These are phyloP conservation scores for Chloroclysta siterata DNA, from an alignment of 2,888 invertebrate genomes.

Conservation along the genomic window DNA sequence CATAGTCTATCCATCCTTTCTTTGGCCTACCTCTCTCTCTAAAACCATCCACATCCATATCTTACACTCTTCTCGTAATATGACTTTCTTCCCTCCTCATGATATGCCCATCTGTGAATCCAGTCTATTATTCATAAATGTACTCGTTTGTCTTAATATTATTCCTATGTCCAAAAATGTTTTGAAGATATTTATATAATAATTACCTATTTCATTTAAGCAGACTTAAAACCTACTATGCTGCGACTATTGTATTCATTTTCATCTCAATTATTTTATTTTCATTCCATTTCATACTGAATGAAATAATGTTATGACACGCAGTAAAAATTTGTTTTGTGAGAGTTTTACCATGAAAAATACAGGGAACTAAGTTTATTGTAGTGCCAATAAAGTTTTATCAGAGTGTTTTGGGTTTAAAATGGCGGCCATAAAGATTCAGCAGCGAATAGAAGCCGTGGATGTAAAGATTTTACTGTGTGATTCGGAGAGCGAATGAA, in stretches of 20 bases:
- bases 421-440: conserved; percentile 29
- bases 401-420: conserved; percentile 29
- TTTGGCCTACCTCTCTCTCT: too few relatives aligned
- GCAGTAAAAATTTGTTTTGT: not conserved
- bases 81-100: too few relatives aligned
- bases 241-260: not conserved
- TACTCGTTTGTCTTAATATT: too few relatives aligned
- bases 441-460: conserved; percentile 19
- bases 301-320: not conserved
- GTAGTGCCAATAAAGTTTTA: conserved; percentile 33
- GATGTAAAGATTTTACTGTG: conserved; percentile 18
- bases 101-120: too few relatives aligned
- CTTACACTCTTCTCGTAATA: too few relatives aligned
- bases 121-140: too few relatives aligned
- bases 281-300: conserved; percentile 2
- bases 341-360: conserved; percentile 20
- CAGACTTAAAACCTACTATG: not conserved
- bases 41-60: too few relatives aligned
- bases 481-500: conserved; percentile 14
- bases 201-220: too few relatives aligned
- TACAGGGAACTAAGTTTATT: conserved; percentile 18
- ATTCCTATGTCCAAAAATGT: too few relatives aligned
- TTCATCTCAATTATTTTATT: not conserved
- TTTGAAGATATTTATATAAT: too few relatives aligned
- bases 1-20: too few relatives aligned